Evolutionary conservation across 1,140 invertebrate species (phyloP).

Genomic region (Philopotamus ludificatus): DNA sequence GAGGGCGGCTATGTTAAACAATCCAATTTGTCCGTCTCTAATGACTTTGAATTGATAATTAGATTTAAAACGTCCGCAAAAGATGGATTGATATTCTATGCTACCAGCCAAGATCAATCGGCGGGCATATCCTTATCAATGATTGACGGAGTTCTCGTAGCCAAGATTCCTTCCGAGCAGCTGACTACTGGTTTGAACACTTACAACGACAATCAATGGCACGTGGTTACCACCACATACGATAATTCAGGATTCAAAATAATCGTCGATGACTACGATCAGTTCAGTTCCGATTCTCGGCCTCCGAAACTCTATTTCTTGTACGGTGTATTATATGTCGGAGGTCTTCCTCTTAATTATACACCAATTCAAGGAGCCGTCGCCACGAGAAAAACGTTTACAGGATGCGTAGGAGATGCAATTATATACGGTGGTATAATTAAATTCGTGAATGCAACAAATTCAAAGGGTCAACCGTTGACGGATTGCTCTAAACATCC

Average conservation of each 20-base stretch:
- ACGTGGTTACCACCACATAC: conserved; percentile 84
- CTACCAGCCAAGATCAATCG: conserved; percentile 63
- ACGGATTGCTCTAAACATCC: conserved; percentile 60
- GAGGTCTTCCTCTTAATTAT: conserved; percentile 71
- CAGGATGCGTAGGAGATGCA: conserved; percentile 85
- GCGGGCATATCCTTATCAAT: conserved; percentile 68
- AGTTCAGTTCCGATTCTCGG: conserved; percentile 58
- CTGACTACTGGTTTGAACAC: conserved; percentile 60
- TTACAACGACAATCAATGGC: conserved; percentile 90
- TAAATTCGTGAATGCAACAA: conserved; percentile 76
- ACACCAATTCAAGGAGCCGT: conserved; percentile 48
- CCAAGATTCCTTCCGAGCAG: conserved; percentile 67
- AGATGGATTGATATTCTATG: conserved; percentile 78
- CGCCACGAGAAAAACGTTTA: conserved; percentile 60
- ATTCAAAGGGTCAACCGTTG: conserved; percentile 64
- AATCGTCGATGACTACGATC: conserved; percentile 81
- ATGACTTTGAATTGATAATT: conserved; percentile 74
- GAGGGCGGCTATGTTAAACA: conserved; percentile 55
- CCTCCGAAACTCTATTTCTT: conserved; percentile 62
- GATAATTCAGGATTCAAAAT: conserved; percentile 63
- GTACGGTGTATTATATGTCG: conserved; percentile 76
- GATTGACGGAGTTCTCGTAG: conserved; percentile 65
- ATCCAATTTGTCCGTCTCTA: conserved; percentile 48
- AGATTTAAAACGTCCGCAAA: conserved; percentile 83
- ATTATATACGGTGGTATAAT: conserved; percentile 80